Conservation (phyloP, 2,888 invertebrate species). For the Dicyrtoma fusca region DNA sequence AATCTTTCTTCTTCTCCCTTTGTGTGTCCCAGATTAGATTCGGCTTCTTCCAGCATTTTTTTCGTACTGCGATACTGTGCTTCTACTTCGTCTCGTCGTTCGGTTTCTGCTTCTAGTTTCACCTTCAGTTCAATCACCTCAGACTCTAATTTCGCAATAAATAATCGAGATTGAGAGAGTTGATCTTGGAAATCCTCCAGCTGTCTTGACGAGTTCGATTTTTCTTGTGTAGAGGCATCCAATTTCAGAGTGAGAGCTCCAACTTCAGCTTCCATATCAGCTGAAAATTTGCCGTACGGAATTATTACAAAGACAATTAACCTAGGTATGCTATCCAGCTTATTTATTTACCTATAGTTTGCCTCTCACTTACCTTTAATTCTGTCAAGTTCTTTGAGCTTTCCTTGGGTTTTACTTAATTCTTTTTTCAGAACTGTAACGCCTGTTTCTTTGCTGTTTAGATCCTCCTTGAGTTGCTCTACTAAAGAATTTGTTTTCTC, state of each 20-base stretch:
- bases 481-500: constrained; percentile 84
- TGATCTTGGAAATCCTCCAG: constrained; percentile 53
- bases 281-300: too few species aligned
- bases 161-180: constrained; percentile 45
- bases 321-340: too few species aligned
- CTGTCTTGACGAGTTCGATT: constrained; percentile 45
- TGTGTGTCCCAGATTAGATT: constrained; percentile 77
- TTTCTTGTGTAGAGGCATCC: constrained; percentile 50
- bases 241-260: constrained; percentile 51
- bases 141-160: constrained; percentile 49
- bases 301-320: too few species aligned
- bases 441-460: constrained; percentile 83
- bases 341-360: too few species aligned
- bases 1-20: constrained; percentile 78
- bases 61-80: constrained; percentile 53
- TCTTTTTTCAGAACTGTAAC: constrained; percentile 79
- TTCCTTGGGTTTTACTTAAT: constrained; percentile 70
- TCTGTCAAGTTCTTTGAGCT: constrained; percentile 54
- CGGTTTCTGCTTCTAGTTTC: constrained; percentile 54
- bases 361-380: constrained; percentile 41
- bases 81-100: constrained; percentile 55
- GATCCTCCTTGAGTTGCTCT: constrained; percentile 82
- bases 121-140: constrained; percentile 54
- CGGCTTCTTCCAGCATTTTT: constrained; percentile 60
- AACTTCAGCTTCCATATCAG: constrained; percentile 51